phyloP scores from a whole-genome alignment of 2,888 invertebrate genomes.

The Drosophila multiciliata region DNA sequence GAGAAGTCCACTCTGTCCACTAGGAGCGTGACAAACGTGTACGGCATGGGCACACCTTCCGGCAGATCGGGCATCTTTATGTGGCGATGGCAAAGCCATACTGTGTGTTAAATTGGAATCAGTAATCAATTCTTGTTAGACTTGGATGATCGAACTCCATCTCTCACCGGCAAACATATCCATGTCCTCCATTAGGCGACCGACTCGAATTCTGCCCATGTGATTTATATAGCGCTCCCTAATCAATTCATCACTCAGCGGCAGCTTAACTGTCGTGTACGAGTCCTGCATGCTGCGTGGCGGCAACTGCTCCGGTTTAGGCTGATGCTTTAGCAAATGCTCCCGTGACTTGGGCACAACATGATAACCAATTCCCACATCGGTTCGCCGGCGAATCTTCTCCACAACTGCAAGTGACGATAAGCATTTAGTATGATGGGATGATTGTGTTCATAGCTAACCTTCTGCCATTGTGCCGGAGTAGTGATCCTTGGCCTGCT shows the following conservation, averaged over 20 bases:
- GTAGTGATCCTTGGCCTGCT: conserved; percentile 42
- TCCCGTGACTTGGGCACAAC: conserved; percentile 85
- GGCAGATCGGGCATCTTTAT: conserved; percentile 87
- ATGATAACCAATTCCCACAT: conserved; percentile 83
- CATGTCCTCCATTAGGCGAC: conserved; percentile 91
- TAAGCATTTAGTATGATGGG: background rate
- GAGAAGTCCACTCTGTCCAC: conserved; percentile 89
- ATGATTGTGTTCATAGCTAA: conserved; percentile 17
- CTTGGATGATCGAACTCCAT: background rate
- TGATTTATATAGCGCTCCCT: conserved; percentile 88
- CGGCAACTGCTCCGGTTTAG: conserved; percentile 87
- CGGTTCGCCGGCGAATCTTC: conserved; percentile 76
- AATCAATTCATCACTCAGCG: conserved; percentile 87
- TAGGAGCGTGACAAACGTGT: conserved; percentile 90
- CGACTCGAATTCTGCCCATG: conserved; percentile 88
- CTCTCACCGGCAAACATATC: conserved; percentile 91
- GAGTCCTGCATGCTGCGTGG: conserved; percentile 88
- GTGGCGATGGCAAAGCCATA: conserved; percentile 89
- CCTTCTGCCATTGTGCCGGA: conserved; percentile 63
- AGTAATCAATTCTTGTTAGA: conserved; percentile 84
- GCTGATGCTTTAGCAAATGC: conserved; percentile 86
- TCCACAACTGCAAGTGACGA: conserved; percentile 55
- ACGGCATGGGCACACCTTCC: conserved; percentile 86
- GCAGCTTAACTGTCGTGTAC: conserved; percentile 88
- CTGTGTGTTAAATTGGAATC: conserved; percentile 87